These are phyloP conservation scores for Anhinga anhinga DNA, from an alignment of 2,113 vertebrate genomes.

Conservation along the genomic window DNA sequence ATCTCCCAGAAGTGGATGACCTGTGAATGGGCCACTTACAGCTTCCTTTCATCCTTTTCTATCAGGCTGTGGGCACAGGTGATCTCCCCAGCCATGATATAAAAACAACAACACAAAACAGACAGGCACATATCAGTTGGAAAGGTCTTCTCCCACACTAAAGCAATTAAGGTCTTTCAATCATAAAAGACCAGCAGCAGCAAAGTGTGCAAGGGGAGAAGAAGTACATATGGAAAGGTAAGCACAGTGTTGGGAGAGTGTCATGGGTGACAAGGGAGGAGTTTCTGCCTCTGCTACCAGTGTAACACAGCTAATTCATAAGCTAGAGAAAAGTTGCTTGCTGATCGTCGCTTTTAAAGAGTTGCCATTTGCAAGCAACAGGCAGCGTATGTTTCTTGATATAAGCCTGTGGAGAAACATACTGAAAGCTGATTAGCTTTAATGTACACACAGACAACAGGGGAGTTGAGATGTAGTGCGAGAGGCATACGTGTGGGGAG, in stretches of 20 bases:
- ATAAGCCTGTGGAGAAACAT: background rate
- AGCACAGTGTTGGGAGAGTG: rapidly evolving
- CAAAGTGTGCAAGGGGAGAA: background rate
- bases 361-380: background rate
- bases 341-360: background rate
- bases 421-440: background rate
- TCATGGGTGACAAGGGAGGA: background rate
- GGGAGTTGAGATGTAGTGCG: background rate
- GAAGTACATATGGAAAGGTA: rapidly evolving
- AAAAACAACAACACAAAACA: background rate
- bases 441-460: background rate
- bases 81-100: rapidly evolving
- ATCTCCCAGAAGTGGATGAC: background rate
- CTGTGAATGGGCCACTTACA: background rate
- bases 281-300: background rate
- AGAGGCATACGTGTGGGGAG: rapidly evolving
- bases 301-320: background rate
- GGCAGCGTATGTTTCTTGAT: background rate
- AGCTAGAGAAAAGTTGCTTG: background rate
- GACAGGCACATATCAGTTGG: rapidly evolving
- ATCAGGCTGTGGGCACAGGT: background rate
- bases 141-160: background rate
- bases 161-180: background rate
- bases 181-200: background rate
- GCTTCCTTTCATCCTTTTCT: background rate